Evolutionary conservation across 2,113 vertebrate species (phyloP).

Genomic region (Variabilichromis moorii): DNA sequence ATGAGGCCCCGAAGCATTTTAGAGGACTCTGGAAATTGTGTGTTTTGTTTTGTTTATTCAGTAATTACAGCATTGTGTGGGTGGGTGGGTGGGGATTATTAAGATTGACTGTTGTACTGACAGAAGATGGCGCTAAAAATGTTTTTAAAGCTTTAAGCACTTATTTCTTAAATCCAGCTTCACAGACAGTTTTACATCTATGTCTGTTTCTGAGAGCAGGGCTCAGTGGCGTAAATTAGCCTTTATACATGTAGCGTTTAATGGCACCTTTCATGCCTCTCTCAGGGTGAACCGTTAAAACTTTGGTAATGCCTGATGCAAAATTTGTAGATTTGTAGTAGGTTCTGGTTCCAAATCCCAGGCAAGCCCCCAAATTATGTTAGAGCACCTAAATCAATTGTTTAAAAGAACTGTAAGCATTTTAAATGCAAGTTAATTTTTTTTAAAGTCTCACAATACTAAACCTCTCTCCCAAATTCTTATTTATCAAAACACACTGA

Average conservation of each 20-base stretch:
- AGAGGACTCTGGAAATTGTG: background rate
- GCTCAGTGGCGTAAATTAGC: background rate
- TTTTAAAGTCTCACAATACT: accelerated
- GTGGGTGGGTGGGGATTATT: accelerated
- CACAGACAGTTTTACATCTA: background rate
- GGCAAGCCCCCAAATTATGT: background rate
- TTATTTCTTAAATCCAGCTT: background rate
- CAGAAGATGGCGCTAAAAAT: background rate
- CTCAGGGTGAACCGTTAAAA: background rate
- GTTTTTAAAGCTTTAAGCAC: background rate
- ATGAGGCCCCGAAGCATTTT: background rate
- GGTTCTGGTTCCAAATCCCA: background rate
- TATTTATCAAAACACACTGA: background rate
- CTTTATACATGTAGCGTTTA: accelerated
- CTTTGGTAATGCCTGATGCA: background rate
- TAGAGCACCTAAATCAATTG: background rate
- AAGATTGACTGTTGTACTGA: background rate
- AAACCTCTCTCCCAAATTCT: background rate
- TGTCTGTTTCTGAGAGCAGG: accelerated
- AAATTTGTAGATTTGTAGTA: background rate
- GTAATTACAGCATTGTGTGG: background rate
- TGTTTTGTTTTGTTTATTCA: background rate
- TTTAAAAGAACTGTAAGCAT: background rate
- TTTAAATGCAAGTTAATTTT: background rate
- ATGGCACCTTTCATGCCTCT: background rate